Evolutionary conservation across 1,140 invertebrate genomes (phyloP).

Genomic region (Drosophila azteca): DNA sequence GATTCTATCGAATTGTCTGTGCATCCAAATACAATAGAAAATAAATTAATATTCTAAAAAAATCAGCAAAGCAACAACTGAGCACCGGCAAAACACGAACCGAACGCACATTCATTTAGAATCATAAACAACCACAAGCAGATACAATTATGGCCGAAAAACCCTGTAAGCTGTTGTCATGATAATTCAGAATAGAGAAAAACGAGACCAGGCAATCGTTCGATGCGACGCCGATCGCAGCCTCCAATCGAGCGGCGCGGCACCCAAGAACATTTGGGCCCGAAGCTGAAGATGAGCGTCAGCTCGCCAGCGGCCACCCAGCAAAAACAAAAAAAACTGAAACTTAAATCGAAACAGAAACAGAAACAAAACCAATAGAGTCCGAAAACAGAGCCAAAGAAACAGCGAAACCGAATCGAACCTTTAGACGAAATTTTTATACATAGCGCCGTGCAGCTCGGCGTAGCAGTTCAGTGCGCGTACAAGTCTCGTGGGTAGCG

Average conservation of each 20-base stretch:
- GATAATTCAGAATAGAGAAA: slow-evolving; percentile 57
- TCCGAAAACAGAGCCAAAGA: slow-evolving; percentile 27
- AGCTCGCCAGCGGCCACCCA: slow-evolving; percentile 26
- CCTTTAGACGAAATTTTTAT: slow-evolving; percentile 76
- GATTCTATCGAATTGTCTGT: slow-evolving; percentile 52
- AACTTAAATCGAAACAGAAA: slow-evolving; percentile 25
- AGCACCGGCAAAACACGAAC: slow-evolving; percentile 43
- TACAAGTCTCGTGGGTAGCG: slow-evolving; percentile 83
- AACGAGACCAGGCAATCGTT: slow-evolving; percentile 63
- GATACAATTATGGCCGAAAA: slow-evolving; percentile 5
- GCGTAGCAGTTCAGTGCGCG: slow-evolving; percentile 79
- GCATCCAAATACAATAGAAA: slow-evolving; percentile 47
- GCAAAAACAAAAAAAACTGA: slow-evolving; percentile 32
- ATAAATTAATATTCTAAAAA: slow-evolving; percentile 66
- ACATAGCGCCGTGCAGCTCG: slow-evolving; percentile 75
- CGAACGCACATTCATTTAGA: slow-evolving; percentile 5
- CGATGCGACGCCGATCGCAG: slow-evolving; percentile 36
- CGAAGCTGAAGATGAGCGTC: slow-evolving; percentile 38
- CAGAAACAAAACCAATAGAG: slow-evolving; percentile 20
- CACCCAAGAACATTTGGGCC: slow-evolving; percentile 65
- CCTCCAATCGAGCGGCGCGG: slow-evolving; percentile 41
- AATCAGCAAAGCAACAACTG: slow-evolving; percentile 35
- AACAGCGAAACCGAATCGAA: slow-evolving; percentile 51
- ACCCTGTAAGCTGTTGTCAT: slow-evolving; percentile 41
- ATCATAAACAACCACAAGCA: slow-evolving; percentile 3